phyloP scores from a whole-genome alignment of 23 tunicate genomes.

The Trididemnum clinides region DNA sequence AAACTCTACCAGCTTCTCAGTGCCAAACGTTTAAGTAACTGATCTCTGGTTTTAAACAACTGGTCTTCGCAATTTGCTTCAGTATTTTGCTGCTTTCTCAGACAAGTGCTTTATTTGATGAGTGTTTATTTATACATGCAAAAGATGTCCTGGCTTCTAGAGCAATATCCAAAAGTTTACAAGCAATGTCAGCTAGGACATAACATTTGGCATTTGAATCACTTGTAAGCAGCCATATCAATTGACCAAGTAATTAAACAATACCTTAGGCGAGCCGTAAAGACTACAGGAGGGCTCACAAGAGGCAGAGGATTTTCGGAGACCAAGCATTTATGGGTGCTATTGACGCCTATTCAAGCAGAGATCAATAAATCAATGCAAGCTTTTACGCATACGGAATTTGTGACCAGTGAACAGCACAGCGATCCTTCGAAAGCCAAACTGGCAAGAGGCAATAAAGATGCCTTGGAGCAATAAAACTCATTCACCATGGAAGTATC shows the following conservation, averaged over 20 bases:
- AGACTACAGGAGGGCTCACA: constrained; percentile 7
- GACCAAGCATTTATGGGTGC: not conserved
- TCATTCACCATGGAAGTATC: not conserved
- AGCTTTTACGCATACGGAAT: not conserved
- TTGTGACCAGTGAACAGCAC: constrained; percentile 5
- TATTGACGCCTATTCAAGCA: not conserved
- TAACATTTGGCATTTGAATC: no score
- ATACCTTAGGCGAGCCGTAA: not conserved
- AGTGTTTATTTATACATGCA: no score
- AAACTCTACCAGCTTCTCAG: not conserved
- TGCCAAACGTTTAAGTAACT: not conserved
- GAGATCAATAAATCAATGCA: not conserved
- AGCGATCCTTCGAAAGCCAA: not conserved
- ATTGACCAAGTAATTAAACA: no score
- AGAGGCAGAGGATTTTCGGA: not conserved
- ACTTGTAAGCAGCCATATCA: no score
- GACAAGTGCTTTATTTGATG: not conserved
- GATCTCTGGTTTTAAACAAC: not conserved
- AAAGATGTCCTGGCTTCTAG: no score
- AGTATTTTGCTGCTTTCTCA: not conserved
- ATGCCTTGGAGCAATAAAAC: not conserved
- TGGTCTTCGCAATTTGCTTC: not conserved
- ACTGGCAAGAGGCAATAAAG: not conserved
- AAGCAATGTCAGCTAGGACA: no score
- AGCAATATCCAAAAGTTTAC: no score